phyloP scores from a whole-genome alignment of 2,797 vertebrate species.

The Mus minutoides region DNA sequence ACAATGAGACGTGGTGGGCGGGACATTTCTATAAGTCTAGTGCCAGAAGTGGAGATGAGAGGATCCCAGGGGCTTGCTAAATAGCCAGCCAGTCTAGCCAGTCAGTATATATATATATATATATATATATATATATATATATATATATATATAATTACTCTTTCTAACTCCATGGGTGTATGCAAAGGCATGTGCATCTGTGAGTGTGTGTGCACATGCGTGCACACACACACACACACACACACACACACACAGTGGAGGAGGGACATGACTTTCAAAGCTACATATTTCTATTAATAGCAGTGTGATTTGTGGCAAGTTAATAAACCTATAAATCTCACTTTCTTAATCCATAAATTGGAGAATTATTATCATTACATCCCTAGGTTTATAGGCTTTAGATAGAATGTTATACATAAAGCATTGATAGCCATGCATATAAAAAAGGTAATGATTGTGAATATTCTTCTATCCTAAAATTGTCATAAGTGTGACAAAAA shows the following conservation, averaged over 20 bases:
- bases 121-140: too few relatives aligned
- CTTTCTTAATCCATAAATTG: neutral
- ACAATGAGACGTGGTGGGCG: neutral
- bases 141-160: too few relatives aligned
- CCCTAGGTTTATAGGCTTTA: neutral
- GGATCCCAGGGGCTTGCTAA: neutral
- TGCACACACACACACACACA: neutral
- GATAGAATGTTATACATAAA: conserved; percentile 26
- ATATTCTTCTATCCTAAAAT: neutral
- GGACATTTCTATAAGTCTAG: neutral
- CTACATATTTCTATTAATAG: neutral
- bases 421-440: neutral
- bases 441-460: neutral
- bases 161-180: neutral
- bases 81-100: neutral
- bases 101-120: neutral
- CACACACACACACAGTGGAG: neutral
- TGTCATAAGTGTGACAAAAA: conserved; percentile 60
- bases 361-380: conserved; percentile 7
- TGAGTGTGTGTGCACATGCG: neutral
- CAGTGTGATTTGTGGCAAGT: neutral
- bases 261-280: neutral
- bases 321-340: neutral
- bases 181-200: too few relatives aligned
- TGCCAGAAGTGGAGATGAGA: neutral